Evolutionary conservation across 23 tunicate genomes (phyloP).

Genomic region (Corella eumyota): DNA sequence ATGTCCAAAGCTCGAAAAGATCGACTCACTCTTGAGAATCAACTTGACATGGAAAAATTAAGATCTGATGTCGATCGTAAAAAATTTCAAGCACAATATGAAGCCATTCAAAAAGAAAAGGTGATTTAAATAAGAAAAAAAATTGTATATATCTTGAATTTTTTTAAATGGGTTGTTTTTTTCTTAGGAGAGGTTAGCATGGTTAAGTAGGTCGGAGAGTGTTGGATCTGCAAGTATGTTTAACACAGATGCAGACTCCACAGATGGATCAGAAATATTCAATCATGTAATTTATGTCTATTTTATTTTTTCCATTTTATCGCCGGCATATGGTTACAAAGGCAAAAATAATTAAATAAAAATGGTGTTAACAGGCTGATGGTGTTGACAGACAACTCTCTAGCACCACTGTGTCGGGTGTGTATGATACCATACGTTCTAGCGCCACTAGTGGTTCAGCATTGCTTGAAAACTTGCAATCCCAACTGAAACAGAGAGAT

Average conservation of each 20-base stretch:
- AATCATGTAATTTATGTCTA: constrained; percentile 26
- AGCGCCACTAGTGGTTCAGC: constrained; percentile 36
- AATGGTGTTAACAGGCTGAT: constrained; percentile 17
- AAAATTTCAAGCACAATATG: constrained; percentile 49
- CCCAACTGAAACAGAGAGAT: constrained; percentile 73
- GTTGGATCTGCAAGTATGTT: constrained; percentile 47
- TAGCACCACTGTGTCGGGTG: constrained; percentile 20
- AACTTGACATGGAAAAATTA: constrained; percentile 79
- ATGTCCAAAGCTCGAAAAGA: constrained; percentile 51
- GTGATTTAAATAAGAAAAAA: constrained; percentile 7
- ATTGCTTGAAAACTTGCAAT: constrained; percentile 71
- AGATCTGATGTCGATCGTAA: constrained; percentile 64
- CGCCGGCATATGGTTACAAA: not conserved
- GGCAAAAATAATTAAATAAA: not conserved
- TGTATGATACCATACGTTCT: constrained; percentile 38
- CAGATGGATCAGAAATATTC: constrained; percentile 55
- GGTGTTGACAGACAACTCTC: constrained; percentile 38
- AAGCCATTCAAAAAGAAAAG: constrained; percentile 60
- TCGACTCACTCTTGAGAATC: constrained; percentile 63
- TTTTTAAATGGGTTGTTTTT: not conserved
- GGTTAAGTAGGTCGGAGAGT: constrained; percentile 74
- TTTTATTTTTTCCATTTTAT: not conserved
- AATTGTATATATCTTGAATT: not conserved
- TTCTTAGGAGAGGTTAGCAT: constrained; percentile 47
- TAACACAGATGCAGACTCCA: constrained; percentile 72